Evolutionary conservation across 2,888 invertebrate genomes (phyloP), one percentile per base, ranked within the genome.

Genomic region (Patella caerulea): DNA sequence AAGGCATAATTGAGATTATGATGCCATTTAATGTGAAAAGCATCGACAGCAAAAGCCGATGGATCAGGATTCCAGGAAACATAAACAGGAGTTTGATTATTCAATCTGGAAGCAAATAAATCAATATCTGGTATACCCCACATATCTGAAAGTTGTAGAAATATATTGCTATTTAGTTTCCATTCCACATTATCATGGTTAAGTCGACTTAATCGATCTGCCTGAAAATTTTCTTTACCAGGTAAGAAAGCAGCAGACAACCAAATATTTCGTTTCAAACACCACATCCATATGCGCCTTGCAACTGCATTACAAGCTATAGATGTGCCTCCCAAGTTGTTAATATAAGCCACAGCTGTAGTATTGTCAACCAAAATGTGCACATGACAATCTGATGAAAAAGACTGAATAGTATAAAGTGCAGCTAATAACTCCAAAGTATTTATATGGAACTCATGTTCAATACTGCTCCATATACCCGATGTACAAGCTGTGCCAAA

Each of bases 281-380:
- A 73, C 77, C 73, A 77, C 54, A 34, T 5, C 77, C 77, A 77
- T 29, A 77, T 77, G 14, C 73, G 15, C 11, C n/a, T n/a, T 7
- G 77, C 73, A 54, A 73, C 34, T 24, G 11, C n/a, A 54, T 77
- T 71, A 54, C 73, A 52, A 14, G 45, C 11, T 73, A 34, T 11
- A 29, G 53, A 70, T 24, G 45, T 77, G 53, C 73, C 77, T 53
- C 73, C 73, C 19, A 70, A 55, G 53, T 73, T n/a, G 52, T 45
- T 69, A 12, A 77, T 17, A 69, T 77, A 73, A 15, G 53, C 29
- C 29, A 69, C 69, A 24, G 70, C 53, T 15, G 53, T 69, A 54
- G 71, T 71, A 70, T 77, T 77, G 55, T 77, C 77, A 19, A 55
- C 29, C 14, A 45, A 65, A 70, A 77, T 19, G 73, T 52, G 52